Conservation (phyloP, 1,140 invertebrate genomes). For the Alviniconcha marisindica region DNA sequence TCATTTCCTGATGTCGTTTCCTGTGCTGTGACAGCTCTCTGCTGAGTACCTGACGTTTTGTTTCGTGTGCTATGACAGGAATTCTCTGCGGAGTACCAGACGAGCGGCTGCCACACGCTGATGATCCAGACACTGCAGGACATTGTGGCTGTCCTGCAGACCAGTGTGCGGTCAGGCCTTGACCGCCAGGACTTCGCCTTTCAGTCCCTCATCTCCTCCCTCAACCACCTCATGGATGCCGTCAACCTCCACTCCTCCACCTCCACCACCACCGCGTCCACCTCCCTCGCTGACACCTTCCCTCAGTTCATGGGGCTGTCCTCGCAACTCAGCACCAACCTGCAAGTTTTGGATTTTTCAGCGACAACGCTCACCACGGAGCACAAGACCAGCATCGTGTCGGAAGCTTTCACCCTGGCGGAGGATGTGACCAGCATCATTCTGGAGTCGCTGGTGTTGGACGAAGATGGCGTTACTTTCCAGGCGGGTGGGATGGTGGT, state of each 20-base stretch:
- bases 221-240: constrained; percentile 55
- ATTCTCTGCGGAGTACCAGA: constrained; percentile 58
- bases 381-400: constrained; percentile 49
- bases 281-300: constrained; percentile 17
- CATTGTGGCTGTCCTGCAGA: constrained; percentile 48
- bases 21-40: no score
- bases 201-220: constrained; percentile 45
- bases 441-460: constrained; percentile 48
- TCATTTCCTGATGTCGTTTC: no score
- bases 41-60: no score
- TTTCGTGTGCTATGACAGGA: constrained; percentile 56
- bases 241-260: constrained; percentile 42
- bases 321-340: not conserved
- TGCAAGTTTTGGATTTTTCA: constrained; percentile 24
- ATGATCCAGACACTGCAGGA: constrained; percentile 43
- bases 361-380: constrained; percentile 12
- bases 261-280: constrained; percentile 8
- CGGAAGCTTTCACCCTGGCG: constrained; percentile 41
- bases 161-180: constrained; percentile 43
- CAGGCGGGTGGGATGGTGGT: constrained; percentile 48
- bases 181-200: constrained; percentile 53
- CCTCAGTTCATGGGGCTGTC: not conserved
- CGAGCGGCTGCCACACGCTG: constrained; percentile 46
- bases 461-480: constrained; percentile 45
- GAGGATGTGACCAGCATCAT: constrained; percentile 51